These are phyloP conservation scores for Muntiacus muntjak DNA, from an alignment of 2,113 vertebrate genomes.

Conservation along the genomic window DNA sequence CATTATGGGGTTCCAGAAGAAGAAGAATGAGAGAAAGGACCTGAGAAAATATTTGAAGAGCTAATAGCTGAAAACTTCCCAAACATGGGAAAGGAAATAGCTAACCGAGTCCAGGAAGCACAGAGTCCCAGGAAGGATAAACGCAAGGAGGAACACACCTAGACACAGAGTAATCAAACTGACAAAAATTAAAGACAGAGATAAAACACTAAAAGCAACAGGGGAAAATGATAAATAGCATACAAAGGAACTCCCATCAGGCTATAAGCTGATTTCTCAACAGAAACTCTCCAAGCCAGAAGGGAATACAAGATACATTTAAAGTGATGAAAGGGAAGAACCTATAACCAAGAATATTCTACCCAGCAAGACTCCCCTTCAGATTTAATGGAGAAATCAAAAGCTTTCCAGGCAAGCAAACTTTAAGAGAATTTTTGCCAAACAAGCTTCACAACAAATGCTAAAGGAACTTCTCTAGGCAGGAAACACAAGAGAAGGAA, in stretches of 20 bases:
- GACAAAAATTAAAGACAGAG: neutral
- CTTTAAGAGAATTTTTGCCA: neutral
- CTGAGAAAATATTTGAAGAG: neutral
- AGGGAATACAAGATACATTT: neutral
- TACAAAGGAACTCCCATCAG: neutral
- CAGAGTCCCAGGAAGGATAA: neutral
- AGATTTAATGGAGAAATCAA: neutral
- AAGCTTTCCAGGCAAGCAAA: neutral
- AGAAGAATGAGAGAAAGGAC: neutral
- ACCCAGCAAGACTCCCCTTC: neutral
- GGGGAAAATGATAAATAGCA: neutral
- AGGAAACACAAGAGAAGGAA: neutral
- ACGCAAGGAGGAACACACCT: neutral
- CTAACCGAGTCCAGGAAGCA: neutral
- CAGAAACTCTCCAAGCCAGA: neutral
- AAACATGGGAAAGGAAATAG: neutral
- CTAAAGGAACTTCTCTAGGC: neutral
- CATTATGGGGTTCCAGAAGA: neutral
- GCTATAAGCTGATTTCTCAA: neutral
- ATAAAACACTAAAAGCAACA: neutral
- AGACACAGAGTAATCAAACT: neutral
- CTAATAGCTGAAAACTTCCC: neutral
- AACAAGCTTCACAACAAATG: neutral
- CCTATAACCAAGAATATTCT: neutral
- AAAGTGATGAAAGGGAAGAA: neutral